Conservation (phyloP, 2,797 vertebrate genomes). For the Poliocrania exsul region DNA sequence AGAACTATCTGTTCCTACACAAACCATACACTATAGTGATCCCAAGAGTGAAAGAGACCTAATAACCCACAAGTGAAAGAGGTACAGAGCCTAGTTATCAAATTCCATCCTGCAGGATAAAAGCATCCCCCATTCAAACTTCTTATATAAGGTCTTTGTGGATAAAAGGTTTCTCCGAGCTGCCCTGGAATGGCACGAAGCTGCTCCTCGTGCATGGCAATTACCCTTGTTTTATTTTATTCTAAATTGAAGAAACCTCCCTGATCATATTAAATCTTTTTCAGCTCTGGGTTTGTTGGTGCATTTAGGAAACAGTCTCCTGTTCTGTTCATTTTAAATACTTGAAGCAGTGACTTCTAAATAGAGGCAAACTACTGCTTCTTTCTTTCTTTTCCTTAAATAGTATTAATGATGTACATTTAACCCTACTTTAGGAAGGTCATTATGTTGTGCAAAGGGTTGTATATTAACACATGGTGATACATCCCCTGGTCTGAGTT, state of each 20-base stretch:
- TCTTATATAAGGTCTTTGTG: slow-evolving; percentile 41
- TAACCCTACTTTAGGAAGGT: neutral
- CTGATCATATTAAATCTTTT: slow-evolving; percentile 9
- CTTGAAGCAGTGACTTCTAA: neutral
- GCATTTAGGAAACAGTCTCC: neutral
- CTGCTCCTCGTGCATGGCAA: slow-evolving; percentile 14
- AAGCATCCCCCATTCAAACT: slow-evolving; percentile 57
- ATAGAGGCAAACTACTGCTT: neutral
- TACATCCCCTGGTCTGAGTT: neutral
- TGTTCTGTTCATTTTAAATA: neutral
- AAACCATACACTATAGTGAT: slow-evolving; percentile 43
- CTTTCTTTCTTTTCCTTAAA: neutral
- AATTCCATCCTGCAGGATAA: slow-evolving; percentile 65
- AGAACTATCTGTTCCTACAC: slow-evolving; percentile 69
- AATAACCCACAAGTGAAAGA: slow-evolving; percentile 66
- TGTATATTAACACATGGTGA: neutral
- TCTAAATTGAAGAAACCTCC: slow-evolving; percentile 15
- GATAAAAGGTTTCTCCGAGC: slow-evolving; percentile 58
- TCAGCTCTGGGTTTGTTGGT: neutral
- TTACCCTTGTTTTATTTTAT: slow-evolving; percentile 20
- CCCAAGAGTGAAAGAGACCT: slow-evolving; percentile 67
- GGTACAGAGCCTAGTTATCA: slow-evolving; percentile 62
- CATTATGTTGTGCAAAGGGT: neutral
- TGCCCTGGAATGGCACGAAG: slow-evolving; percentile 47
- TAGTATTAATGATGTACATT: neutral